Evolutionary conservation across 2,113 vertebrate genomes (phyloP), one percentile per base, ranked within the genome.

Genomic region (Etheostoma spectabile): DNA sequence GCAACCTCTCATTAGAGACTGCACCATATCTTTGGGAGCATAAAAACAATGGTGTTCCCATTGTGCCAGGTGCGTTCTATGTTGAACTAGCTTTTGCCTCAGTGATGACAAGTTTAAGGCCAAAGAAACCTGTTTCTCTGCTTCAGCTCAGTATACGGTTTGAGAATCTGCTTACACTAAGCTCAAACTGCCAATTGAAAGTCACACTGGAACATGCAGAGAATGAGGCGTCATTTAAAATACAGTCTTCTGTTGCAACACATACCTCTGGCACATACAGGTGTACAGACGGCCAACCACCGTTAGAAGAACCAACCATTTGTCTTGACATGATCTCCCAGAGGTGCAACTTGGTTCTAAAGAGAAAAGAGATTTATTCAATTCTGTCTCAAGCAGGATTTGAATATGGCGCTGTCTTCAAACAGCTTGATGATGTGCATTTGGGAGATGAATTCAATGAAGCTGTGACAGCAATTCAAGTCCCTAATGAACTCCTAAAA

Each of bases 11-110:
- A 21, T 33, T 62, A 56, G 82, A 91, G 8, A 85, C 52, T 0
- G 27, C 80, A 1, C 82, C 95, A 0, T 97, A 95, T 87, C 84
- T 97, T 49, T 95, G 94, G 88, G 96, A 97, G 72, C 96, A 97
- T 87, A 96, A 94, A 91, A 95, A 93, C 84, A 95, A 94, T 24
- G 94, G 92, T 0, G 60, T 95, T 42, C 70, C 91, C 56, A 93
- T 97, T 85, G 93, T 96, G 22, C 96, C 96, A 2, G 96, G 95
- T 5, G 90, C 96, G 0, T 91, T 97, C 53, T 96, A 95, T 74
- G 95, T 82, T 0, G 97, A 97, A 81, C 88, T 97, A 74, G 97
- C 92, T 77, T 95, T 94, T 74, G 95, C 96, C 46, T 93, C 95
- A 57, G 86, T 95, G 67, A 82, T 96, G 84, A 93, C 74, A 48